Evolutionary conservation across 2,113 vertebrate species (phyloP), one percentile per base, ranked within the genome.

Genomic region (Odontophorus gujanensis): DNA sequence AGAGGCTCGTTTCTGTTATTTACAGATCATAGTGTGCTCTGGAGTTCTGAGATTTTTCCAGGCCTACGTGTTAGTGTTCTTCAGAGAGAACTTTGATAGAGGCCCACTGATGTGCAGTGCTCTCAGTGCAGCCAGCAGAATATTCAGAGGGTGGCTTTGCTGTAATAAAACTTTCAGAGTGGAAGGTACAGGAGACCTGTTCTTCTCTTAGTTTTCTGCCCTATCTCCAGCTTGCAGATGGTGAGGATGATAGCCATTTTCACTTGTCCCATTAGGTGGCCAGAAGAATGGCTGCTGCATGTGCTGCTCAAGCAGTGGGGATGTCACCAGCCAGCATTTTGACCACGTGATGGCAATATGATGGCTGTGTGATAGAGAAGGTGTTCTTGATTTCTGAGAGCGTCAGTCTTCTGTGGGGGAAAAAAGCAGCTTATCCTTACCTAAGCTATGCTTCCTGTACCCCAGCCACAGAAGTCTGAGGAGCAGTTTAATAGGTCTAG

Each of bases 161-260:
- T 79, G 36, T 85, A 89, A 91, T 92, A 92, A 92, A 96, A 84
- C 90, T 94, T 38, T 95, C 81, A 89, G 92, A 96, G 91, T 90
- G 90, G 72, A 82, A 83, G 47, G 0, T 0, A 48, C 18, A 0
- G 24, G 78, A 66, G 74, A 89, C 81, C 48, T 76, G 40, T 53
- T 94, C 69, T 94, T 93, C 34, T 1, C 0, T 51, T 74, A 28
- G 50, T 71, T 87, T 91, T 94, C 61, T 85, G 50, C 69, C 34
- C 67, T 59, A 0, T 59, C 71, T 73, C 71, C 45, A 58, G 59
- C 55, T 87, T 85, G 65, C 66, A 15, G 28, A 5, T 14, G 58
- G 26, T 50, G n/a, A 77, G 75, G 62, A 85, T 77, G 57, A 32
- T 45, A 24, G 36, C 24, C 57, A 47, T 50, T 73, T 59, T 58